A percentile compares a stretch with the other conserved stretches of the same genome.
Conservation (phyloP, 1,140 invertebrate species). For the Pararge aegeria region DNA sequence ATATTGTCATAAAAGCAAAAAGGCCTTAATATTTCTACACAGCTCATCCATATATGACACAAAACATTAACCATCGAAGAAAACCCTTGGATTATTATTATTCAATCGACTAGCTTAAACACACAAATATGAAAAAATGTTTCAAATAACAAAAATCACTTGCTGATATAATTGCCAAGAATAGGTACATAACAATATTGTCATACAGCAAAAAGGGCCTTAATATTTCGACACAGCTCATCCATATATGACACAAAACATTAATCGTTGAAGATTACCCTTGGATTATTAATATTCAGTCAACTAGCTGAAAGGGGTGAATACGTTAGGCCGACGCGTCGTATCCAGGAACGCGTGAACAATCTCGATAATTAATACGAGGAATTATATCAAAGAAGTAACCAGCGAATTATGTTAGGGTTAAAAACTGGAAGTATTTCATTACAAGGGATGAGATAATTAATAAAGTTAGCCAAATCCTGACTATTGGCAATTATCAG, state of each 20-base stretch:
- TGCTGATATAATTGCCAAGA: neutral
- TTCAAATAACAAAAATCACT: no score
- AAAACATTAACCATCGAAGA: constrained; percentile 50
- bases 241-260: constrained; percentile 36
- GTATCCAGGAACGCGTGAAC: constrained; percentile 46
- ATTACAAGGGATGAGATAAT: no score
- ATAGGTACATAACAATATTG: no score
- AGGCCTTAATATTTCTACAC: no score
- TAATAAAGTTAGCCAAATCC: no score
- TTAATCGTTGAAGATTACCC: constrained; percentile 56
- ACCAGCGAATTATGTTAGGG: constrained; percentile 11
- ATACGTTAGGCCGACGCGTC: constrained; percentile 48
- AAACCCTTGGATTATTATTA: constrained; percentile 51
- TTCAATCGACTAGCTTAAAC: constrained; percentile 49
- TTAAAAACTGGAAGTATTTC: neutral
- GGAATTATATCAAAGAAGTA: constrained; percentile 37
- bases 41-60: constrained; percentile 30
- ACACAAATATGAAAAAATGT: no score
- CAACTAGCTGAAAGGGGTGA: constrained; percentile 53
- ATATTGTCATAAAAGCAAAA: no score
- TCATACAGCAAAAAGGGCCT: constrained; percentile 5
- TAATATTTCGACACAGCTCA: constrained; percentile 25
- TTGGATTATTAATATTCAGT: constrained; percentile 49
- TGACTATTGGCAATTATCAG: no score
- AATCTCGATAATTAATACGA: constrained; percentile 53